Evolutionary conservation across 2,113 vertebrate species (phyloP).

Genomic region (Hystrix cristata): DNA sequence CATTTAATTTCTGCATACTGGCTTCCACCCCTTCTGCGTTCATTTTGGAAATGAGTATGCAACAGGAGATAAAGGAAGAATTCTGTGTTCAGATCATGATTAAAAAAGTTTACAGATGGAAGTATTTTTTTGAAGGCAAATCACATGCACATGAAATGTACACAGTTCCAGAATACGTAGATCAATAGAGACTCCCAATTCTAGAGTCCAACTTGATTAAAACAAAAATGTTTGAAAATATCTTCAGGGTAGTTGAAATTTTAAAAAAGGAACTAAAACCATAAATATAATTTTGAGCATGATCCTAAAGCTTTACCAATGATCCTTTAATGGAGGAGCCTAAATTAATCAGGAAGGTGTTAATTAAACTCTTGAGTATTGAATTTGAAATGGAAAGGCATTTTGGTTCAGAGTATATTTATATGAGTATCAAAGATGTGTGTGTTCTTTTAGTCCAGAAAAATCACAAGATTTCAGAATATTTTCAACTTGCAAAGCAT

Average conservation of each 20-base stretch:
- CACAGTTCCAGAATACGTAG: not conserved
- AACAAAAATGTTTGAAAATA: not conserved
- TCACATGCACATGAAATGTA: not conserved
- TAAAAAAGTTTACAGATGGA: not conserved
- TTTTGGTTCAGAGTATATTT: not conserved
- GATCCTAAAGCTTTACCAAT: not conserved
- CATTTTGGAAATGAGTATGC: not conserved
- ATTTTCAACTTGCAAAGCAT: constrained; percentile 36
- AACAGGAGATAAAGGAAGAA: not conserved
- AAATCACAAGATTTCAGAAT: not conserved
- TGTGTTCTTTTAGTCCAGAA: not conserved
- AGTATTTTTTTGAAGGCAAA: not conserved
- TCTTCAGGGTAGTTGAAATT: not conserved
- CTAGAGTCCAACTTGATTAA: not conserved
- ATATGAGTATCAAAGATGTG: not conserved
- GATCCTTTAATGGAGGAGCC: not conserved
- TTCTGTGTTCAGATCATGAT: not conserved
- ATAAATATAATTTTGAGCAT: not conserved
- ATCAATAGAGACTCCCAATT: not conserved
- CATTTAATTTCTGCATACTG: not conserved
- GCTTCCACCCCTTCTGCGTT: not conserved
- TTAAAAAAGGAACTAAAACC: not conserved
- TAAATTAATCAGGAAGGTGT: constrained; percentile 24
- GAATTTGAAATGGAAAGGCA: not conserved
- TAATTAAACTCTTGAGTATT: not conserved